Percentiles rank a stretch among this genome's conserved stretches.
Evolutionary conservation across 2,888 invertebrate species (phyloP).

Genomic region (Lasiommata megera): DNA sequence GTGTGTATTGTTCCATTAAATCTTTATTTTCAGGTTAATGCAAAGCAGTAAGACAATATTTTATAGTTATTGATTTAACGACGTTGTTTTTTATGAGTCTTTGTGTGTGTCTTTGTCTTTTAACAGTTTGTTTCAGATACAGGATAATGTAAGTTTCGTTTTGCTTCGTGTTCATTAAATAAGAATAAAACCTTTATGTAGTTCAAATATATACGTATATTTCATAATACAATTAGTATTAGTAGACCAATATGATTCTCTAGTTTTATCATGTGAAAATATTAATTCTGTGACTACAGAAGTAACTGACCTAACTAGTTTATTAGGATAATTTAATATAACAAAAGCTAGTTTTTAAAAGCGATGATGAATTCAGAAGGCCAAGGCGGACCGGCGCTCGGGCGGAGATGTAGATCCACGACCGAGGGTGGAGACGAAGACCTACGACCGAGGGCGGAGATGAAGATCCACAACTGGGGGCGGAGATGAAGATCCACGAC

Average conservation of each 20-base stretch:
- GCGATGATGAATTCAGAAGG: neutral
- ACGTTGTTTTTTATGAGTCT: too few species aligned
- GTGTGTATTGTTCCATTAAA: neutral
- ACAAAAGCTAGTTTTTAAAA: too few species aligned
- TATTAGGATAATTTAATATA: too few species aligned
- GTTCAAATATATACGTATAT: neutral
- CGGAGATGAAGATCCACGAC: neutral
- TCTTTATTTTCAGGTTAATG: neutral
- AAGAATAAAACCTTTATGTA: neutral
- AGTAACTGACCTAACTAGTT: too few species aligned
- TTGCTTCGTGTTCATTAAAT: neutral
- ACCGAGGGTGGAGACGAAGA: constrained; percentile 13
- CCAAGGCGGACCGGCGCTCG: neutral
- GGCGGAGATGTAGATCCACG: neutral
- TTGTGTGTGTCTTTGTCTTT: neutral
- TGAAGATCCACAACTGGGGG: constrained; percentile 18
- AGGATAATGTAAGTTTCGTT: neutral
- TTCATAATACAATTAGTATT: too few species aligned
- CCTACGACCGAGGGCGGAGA: neutral
- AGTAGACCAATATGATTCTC: too few species aligned
- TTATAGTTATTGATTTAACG: too few species aligned
- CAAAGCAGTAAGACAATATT: neutral
- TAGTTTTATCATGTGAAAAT: too few species aligned
- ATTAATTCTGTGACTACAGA: too few species aligned
- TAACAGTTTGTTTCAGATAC: neutral